Conservation (phyloP, 2,797 vertebrate species). For the Crocidura indochinensis region DNA sequence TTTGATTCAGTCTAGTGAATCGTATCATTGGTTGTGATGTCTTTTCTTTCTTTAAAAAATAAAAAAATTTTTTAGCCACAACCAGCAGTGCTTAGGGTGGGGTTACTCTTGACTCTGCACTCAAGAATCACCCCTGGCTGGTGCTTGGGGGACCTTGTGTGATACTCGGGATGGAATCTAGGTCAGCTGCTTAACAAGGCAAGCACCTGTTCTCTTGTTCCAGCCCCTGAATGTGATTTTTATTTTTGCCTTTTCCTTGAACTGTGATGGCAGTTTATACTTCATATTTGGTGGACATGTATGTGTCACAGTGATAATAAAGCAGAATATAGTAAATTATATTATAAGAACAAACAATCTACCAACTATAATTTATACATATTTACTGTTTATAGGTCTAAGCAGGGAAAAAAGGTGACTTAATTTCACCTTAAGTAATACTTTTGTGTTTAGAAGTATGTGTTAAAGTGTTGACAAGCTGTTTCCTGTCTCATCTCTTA, state of each 20-base stretch:
- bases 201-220: no score
- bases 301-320: conserved; percentile 28
- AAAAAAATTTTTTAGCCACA: no score
- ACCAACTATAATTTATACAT: not conserved
- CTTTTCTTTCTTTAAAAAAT: no score
- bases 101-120: no score
- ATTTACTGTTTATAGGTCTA: not conserved
- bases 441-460: conserved; percentile 30
- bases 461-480: not conserved
- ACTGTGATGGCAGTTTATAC: not conserved
- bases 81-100: no score
- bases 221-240: not conserved
- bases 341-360: not conserved
- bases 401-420: not conserved
- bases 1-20: no score
- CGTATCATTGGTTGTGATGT: no score
- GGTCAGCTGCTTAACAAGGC: no score
- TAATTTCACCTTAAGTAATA: conserved; percentile 1
- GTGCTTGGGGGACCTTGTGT: no score
- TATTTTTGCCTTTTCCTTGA: conserved; percentile 16
- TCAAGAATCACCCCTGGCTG: no score
- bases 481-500: conserved; percentile 83
- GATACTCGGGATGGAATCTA: no score
- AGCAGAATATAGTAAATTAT: not conserved
- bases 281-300: not conserved